Evolutionary conservation across 2,113 vertebrate genomes (phyloP).

Genomic region (Manacus vitellinus): DNA sequence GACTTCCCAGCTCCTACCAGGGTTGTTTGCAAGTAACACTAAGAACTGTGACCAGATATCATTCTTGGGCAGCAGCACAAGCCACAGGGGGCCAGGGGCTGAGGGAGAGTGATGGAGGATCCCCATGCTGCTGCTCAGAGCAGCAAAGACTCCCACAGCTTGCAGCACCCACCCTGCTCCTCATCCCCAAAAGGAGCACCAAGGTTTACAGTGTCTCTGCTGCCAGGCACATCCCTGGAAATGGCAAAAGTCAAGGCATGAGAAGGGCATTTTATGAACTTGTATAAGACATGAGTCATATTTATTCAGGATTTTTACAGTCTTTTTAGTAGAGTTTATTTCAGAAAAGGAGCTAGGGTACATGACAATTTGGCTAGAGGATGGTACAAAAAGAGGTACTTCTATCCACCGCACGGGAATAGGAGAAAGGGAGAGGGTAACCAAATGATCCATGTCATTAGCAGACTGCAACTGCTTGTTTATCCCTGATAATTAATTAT

Average conservation of each 20-base stretch:
- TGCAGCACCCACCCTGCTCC: not conserved
- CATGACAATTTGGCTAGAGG: not conserved
- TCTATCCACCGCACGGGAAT: not conserved
- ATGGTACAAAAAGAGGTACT: not conserved
- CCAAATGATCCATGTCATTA: not conserved
- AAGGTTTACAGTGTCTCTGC: not conserved
- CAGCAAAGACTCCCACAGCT: not conserved
- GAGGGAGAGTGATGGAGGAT: not conserved
- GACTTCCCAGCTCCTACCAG: not conserved
- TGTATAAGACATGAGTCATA: not conserved
- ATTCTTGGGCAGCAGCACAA: not conserved
- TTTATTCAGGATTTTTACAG: not conserved
- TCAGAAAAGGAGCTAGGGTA: not conserved
- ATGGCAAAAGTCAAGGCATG: not conserved
- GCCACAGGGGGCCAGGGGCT: no score
- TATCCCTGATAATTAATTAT: not conserved
- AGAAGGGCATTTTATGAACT: not conserved
- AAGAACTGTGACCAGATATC: not conserved
- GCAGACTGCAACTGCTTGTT: not conserved
- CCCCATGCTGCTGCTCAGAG: not conserved
- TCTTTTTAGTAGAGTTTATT: not conserved
- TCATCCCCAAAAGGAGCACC: not conserved
- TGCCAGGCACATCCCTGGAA: not conserved
- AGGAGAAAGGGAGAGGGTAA: not conserved
- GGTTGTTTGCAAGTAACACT: not conserved